Evolutionary conservation across 2,888 invertebrate genomes (phyloP).

Genomic region (Smittia aterrima): DNA sequence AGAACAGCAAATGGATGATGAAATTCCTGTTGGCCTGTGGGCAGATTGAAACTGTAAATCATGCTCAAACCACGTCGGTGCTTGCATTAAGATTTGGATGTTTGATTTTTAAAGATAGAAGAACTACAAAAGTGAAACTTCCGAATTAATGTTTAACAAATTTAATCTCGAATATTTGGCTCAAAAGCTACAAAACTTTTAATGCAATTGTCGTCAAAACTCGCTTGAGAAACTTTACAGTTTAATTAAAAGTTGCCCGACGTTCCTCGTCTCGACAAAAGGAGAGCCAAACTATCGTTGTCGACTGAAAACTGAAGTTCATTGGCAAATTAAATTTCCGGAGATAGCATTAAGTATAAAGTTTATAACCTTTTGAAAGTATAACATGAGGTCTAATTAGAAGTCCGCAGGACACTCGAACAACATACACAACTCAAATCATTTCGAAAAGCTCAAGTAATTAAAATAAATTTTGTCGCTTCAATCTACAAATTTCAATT

Average conservation of each 20-base stretch:
- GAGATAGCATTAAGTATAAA: neutral
- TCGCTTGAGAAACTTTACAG: neutral
- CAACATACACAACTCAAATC: neutral
- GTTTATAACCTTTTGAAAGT: no score
- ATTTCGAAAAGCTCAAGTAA: neutral
- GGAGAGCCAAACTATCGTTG: neutral
- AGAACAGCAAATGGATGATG: constrained; percentile 10
- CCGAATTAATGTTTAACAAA: no score
- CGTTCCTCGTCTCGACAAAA: neutral
- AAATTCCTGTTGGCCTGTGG: neutral
- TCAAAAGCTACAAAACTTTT: no score
- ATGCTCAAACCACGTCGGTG: neutral
- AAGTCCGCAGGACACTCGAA: constrained; percentile 18
- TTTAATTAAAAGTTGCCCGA: constrained; percentile 7
- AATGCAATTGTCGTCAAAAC: no score
- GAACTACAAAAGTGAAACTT: neutral
- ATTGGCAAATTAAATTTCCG: neutral
- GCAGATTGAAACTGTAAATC: constrained; percentile 14
- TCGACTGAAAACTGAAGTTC: no score
- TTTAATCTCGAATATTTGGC: no score
- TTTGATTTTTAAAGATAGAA: neutral
- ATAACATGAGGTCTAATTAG: constrained; percentile 2
- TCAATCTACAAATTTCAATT: neutral
- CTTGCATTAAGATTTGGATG: neutral
- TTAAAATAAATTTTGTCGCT: constrained; percentile 3